Base-by-base conservation (phyloP, 2,797 vertebrate species). In the Simalia tracyae region DNA sequence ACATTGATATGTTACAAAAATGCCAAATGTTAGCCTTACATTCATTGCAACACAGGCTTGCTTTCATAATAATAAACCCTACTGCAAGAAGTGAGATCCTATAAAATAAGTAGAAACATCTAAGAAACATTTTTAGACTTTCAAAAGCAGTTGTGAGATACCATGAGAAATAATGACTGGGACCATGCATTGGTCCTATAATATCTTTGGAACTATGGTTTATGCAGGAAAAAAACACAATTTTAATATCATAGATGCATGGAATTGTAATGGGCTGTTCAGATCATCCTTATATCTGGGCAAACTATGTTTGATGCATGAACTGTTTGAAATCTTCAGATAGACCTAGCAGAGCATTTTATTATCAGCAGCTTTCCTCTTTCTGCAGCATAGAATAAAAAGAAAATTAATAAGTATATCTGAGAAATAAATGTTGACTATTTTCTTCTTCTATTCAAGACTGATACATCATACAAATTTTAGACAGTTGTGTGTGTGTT, bases 341-440 rank as follows among this genome's bases (percentile, higher is more conserved):
- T 10, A 64, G 15, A 64, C 63, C 6, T 12, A 91, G 19, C 10
- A 10, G 36, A 91, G 12, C n/a, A 36, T 19, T 50, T 24, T 28
- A 19, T n/a, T 11, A 54, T 64, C 28, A 12, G 6, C 12, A 31
- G 24, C 3, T 1, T 10, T 26, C 86, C 42, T 91, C 81, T 92
- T 92, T 93, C 89, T 90, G 50, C 63, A 60, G 87, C 0, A 54
- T 28, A 86, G 84, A 94, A 94, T 61, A 60, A 93, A 87, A 0
- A 10, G 93, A 63, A 0, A 91, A 91, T 94, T 94, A 26, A n/a
- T 46, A 0, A 31, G 7, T 92, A 4, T 19, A 36, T 46, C 22
- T 86, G 64, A 89, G 54, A 68, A 46, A 63, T 94, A 90, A 93
- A 94, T 91, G 54, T 31, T 85, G 86, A 94, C 36, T 14, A 26